Evolutionary conservation across 2,888 invertebrate genomes (phyloP).

Genomic region (Piscicola geometra): DNA sequence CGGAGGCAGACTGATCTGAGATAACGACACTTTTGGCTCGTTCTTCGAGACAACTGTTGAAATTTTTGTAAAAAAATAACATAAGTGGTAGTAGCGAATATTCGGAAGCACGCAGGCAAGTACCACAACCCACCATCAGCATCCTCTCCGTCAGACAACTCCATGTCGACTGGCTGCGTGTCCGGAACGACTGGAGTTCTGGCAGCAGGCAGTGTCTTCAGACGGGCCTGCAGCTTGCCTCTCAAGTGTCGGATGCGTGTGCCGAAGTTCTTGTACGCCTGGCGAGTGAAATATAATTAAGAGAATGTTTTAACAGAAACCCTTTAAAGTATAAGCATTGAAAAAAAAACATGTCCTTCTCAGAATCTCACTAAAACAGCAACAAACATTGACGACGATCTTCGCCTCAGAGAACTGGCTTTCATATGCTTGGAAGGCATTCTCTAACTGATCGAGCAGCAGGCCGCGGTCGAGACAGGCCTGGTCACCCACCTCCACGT

Average conservation of each 20-base stretch:
- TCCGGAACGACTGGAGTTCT: slow-evolving; percentile 62
- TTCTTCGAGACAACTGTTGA: too few species aligned
- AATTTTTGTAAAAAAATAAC: too few species aligned
- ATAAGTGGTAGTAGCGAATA: too few species aligned
- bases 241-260: slow-evolving; percentile 77
- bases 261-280: slow-evolving; percentile 93
- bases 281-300: slow-evolving; percentile 35
- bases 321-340: neutral
- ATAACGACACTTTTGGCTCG: neutral
- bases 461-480: slow-evolving; percentile 77
- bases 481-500: slow-evolving; percentile 68
- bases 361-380: neutral
- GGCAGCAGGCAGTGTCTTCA: slow-evolving; percentile 65
- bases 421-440: slow-evolving; percentile 79
- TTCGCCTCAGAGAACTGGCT: slow-evolving; percentile 88
- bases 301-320: neutral
- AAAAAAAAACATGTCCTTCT: neutral
- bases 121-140: neutral
- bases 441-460: slow-evolving; percentile 67
- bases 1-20: neutral
- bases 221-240: slow-evolving; percentile 76
- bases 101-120: too few species aligned
- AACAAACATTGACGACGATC: slow-evolving; percentile 79
- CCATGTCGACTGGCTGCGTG: slow-evolving; percentile 52
- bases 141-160: slow-evolving; percentile 46